phyloP scores from a whole-genome alignment of 2,888 invertebrate species.

The Cloeon dipterum region DNA sequence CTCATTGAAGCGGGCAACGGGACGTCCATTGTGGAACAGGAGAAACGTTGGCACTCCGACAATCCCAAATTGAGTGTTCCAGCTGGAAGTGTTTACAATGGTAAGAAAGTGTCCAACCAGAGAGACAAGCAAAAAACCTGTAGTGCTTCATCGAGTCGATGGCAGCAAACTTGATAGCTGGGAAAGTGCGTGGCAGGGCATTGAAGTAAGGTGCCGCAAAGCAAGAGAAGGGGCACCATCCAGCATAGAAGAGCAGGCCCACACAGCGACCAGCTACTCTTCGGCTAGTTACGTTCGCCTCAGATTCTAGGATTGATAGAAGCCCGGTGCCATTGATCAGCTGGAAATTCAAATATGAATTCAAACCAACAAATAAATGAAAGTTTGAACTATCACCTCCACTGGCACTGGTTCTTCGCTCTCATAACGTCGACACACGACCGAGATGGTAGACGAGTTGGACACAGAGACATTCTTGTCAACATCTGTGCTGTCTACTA shows the following conservation, averaged over 20 bases:
- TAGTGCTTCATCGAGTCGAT: conserved; percentile 69
- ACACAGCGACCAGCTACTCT: conserved; percentile 42
- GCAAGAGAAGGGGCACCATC: conserved; percentile 75
- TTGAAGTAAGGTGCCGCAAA: conserved; percentile 78
- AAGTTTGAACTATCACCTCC: too few species aligned
- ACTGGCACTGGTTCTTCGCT: too few species aligned
- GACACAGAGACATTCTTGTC: too few species aligned
- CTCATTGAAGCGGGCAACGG: conserved; percentile 64
- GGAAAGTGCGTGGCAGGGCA: conserved; percentile 68
- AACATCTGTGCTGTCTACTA: too few species aligned
- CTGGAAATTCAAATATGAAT: too few species aligned
- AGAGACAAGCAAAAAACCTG: conserved; percentile 19
- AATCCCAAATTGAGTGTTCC: conserved; percentile 78
- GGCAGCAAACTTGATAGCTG: conserved; percentile 66
- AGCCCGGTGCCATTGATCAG: background rate
- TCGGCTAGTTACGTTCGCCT: conserved; percentile 33
- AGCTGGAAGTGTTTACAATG: too few species aligned
- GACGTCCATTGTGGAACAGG: conserved; percentile 71
- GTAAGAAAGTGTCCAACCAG: too few species aligned
- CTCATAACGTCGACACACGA: too few species aligned
- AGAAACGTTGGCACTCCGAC: conserved; percentile 74
- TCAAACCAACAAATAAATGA: too few species aligned
- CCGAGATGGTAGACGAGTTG: too few species aligned
- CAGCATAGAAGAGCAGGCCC: conserved; percentile 69
- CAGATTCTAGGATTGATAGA: background rate